These are phyloP conservation scores for Platalea minor DNA, from an alignment of 2,797 vertebrate genomes.

Conservation along the genomic window DNA sequence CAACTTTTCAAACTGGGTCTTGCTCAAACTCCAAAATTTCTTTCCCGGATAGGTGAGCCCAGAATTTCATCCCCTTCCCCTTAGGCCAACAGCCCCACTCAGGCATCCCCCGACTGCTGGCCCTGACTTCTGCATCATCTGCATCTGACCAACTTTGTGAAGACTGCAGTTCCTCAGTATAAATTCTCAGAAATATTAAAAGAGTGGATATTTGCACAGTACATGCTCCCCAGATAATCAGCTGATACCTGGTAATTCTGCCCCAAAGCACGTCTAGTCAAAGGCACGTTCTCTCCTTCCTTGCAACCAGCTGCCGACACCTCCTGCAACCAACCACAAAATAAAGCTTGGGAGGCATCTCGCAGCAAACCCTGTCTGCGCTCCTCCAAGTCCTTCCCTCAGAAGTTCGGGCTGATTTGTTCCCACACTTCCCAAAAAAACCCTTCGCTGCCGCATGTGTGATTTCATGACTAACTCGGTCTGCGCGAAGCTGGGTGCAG, in stretches of 20 bases:
- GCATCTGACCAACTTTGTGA: not conserved
- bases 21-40: not conserved
- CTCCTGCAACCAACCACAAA: not conserved
- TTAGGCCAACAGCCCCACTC: not conserved
- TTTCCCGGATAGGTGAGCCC: not conserved
- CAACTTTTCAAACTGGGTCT: not conserved
- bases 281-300: not conserved
- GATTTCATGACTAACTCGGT: not conserved
- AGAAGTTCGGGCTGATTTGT: not conserved
- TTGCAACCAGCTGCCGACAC: not conserved
- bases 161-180: not conserved
- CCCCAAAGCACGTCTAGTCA: not conserved
- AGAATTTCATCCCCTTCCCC: not conserved
- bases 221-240: not conserved
- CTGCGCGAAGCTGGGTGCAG: not conserved
- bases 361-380: not conserved
- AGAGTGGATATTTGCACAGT: not conserved
- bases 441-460: accelerated
- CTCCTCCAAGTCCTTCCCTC: not conserved
- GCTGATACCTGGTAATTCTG: not conserved
- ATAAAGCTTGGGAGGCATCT: not conserved
- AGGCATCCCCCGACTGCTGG: not conserved
- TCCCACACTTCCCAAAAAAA: not conserved
- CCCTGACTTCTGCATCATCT: not conserved
- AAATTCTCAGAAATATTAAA: not conserved